Percentiles rank a stretch among this genome's conserved stretches.
Evolutionary conservation across 1,140 invertebrate species (phyloP).

Genomic region (Monochamus saltuarius): DNA sequence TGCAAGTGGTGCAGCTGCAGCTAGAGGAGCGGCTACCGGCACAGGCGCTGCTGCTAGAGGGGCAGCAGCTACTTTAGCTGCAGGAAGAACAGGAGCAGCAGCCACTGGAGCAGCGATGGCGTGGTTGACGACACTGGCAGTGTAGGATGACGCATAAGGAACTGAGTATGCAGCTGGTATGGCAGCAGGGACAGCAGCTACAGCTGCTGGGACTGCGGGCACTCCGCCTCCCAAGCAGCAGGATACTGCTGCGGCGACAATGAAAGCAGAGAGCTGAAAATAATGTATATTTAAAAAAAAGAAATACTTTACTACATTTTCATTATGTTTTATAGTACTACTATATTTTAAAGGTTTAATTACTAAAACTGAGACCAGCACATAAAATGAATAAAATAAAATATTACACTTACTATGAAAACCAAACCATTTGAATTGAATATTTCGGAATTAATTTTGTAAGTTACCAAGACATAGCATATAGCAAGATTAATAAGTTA

Average conservation of each 20-base stretch:
- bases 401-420: too few relatives aligned
- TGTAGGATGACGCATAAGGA: conserved; percentile 34
- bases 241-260: conserved; percentile 6
- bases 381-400: too few relatives aligned
- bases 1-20: neutral
- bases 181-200: conserved; percentile 22
- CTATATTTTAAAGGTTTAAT: too few relatives aligned
- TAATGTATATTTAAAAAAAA: too few relatives aligned
- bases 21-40: neutral
- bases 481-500: too few relatives aligned
- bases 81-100: conserved; percentile 8
- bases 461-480: too few relatives aligned
- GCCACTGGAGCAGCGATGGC: conserved; percentile 28
- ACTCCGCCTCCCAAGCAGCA: conserved; percentile 30
- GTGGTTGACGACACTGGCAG: conserved; percentile 31
- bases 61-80: conserved; percentile 14
- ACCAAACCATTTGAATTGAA: too few relatives aligned
- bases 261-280: conserved; percentile 9
- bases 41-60: conserved; percentile 13
- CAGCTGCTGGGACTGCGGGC: conserved; percentile 10
- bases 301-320: too few relatives aligned
- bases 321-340: too few relatives aligned
- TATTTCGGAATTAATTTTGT: too few relatives aligned
- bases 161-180: conserved; percentile 31
- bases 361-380: too few relatives aligned